Base-by-base conservation (phyloP, 1,140 invertebrate genomes). In the Ganaspis sp. region DNA sequence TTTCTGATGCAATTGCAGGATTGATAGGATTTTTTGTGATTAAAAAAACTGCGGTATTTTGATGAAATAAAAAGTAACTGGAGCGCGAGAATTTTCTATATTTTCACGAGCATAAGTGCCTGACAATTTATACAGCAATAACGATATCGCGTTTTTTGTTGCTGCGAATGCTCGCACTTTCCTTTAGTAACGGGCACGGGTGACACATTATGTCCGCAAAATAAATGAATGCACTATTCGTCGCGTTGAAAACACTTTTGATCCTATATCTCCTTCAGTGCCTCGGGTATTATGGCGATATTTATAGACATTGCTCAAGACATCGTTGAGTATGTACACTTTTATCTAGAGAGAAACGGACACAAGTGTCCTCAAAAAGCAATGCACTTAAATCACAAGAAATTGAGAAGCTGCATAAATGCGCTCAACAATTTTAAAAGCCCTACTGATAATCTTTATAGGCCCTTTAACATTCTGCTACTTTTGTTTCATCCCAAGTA, bases 221-320 rank as follows among this genome's bases (percentile, higher is more conserved):
- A 64, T 64, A 64, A 64, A 64, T 64, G 58, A 64, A 64, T 64
- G 58, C 58, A 64, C 58, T 64, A 64, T 64, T 64, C 58, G 58
- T 64, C 26, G 58, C 58, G 58, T 64, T 64, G 58, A 64, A 64
- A 64, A 64, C 58, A 64, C 58, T 64, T 64, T 64, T 64, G 58
- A 64, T 64, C 26, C 58, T 64, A 64, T 64, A 64, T 64, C 58
- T 64, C 54, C 23, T 45, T n/a, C 11, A 15, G 23, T 12, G 23
- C 26, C 58, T n/a, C 26, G 26, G 12, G 12, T 64, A 64, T 64
- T 64, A 29, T 64, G 21, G 15, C 12, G 58, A 64, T 64, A 64
- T 64, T 64, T 64, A 64, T 64, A 64, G 58, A 29, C 58, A 29
- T 64, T 64, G 58, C 58, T 64, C 58, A 64, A 64, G 58, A 64